Base-by-base conservation (phyloP, 2,797 vertebrate genomes). In the Sebastiscus tertius region DNA sequence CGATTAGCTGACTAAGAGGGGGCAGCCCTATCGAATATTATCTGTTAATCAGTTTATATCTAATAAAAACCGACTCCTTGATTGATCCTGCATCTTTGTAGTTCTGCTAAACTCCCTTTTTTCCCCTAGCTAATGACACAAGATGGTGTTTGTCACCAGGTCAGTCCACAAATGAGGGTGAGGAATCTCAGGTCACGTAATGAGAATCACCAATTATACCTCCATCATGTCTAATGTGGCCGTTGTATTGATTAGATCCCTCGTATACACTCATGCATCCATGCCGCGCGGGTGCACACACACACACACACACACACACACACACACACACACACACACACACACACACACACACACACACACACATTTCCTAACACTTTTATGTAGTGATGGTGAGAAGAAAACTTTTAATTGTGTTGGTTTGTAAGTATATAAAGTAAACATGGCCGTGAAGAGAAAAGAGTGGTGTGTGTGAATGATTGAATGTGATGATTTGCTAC, bases 71-170 rank as follows among this genome's bases (percentile, higher is more conserved):
- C n/a, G 24, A 65, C 18, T 24, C 4, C 20, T 63, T 39, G 4
- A 29, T 33, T 24, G 42, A 33, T 62, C 13, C 5, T 6, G 42
- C 65, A 1, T 24, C 29, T 29, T 68, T 72, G 56, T 56, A 11
- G 27, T 61, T 11, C 16, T 36, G 16, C n/a, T 26, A 56, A 16
- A 36, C 65, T 63, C n/a, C 67, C 12, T 75, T 31, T 78, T 6
- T 76, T 31, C 77, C 4, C 3, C 6, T 69, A 55, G 54, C 67
- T 66, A 81, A 84, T 88, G 80, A 91, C 54, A 70, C 63, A 74
- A 71, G 54, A 76, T 52, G 60, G 83, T 63, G 73, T 77, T 91
- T 84, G 90, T 93, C 85, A 89, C 91, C 89, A 87, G 84, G 89
- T 90, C 85, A 92, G 77, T 82, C 78, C 24, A 79, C 76, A 80